A percentile compares a stretch with the other conserved stretches of the same genome.
Conservation (phyloP, 2,888 invertebrate species). For the Macrosiphum euphorbiae region DNA sequence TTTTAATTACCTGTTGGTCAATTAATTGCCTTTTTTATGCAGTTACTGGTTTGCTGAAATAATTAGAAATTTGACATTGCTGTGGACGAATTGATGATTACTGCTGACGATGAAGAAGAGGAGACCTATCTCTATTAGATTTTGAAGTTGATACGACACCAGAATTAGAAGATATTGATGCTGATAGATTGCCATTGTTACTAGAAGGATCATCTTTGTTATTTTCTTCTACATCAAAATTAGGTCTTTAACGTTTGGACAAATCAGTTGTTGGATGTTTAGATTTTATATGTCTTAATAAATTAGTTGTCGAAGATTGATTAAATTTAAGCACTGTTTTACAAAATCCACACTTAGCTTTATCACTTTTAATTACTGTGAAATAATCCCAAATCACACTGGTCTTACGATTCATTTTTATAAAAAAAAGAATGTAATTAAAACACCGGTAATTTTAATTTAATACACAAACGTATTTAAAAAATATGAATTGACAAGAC, state of each 20-base stretch:
- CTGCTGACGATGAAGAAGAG: not conserved
- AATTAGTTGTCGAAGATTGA: constrained; percentile 34
- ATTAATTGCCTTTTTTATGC: constrained; percentile 38
- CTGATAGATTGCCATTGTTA: constrained; percentile 11
- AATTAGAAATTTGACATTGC: constrained; percentile 28
- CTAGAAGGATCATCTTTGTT: constrained; percentile 16
- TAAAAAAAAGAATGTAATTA: constrained; percentile 28
- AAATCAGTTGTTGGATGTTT: constrained; percentile 43
- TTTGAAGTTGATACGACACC: not conserved
- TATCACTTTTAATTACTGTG: constrained; percentile 4
- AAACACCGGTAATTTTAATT: not conserved
- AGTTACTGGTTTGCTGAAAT: constrained; percentile 37
- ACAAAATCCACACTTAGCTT: constrained; percentile 33
- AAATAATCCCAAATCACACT: constrained; percentile 29
- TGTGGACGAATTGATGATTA: not conserved
- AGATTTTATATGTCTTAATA: constrained; percentile 36
- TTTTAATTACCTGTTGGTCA: constrained; percentile 39
- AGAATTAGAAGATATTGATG: not conserved
- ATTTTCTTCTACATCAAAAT: constrained; percentile 31
- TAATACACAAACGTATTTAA: not conserved
- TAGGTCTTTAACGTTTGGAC: constrained; percentile 5
- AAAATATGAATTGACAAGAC: not conserved
- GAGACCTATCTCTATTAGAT: constrained; percentile 12
- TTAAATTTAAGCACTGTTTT: constrained; percentile 26
- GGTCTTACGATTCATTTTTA: constrained; percentile 31